A percentile compares a stretch with the other conserved stretches of the same genome.
These are phyloP conservation scores for Thymelicus acteon DNA, from an alignment of 2,888 invertebrate species.

Conservation along the genomic window DNA sequence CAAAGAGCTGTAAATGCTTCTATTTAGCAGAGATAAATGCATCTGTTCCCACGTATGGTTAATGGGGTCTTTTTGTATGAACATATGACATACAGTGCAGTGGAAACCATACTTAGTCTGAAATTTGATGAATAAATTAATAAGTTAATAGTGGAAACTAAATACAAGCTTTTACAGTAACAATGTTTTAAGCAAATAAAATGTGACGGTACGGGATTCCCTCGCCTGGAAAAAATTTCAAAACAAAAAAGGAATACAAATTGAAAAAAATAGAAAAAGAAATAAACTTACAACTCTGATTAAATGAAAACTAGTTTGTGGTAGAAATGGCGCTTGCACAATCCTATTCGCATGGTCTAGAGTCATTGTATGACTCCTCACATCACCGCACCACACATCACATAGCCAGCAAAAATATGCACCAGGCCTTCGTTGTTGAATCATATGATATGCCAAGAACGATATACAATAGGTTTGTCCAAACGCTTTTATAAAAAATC, in stretches of 20 bases:
- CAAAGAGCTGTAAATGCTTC: background rate
- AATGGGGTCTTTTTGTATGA: background rate
- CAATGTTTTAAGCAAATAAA: too few species aligned
- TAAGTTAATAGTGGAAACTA: background rate
- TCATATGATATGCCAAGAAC: constrained; percentile 42
- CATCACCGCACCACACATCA: constrained; percentile 19
- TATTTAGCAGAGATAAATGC: constrained; percentile 25
- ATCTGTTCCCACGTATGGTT: background rate
- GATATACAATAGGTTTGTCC: constrained; percentile 37
- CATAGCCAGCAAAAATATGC: constrained; percentile 46
- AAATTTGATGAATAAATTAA: background rate
- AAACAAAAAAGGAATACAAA: background rate
- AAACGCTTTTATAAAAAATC: constrained; percentile 39
- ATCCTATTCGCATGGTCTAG: constrained; percentile 39
- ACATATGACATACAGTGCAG: constrained; percentile 37
- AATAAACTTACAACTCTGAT: constrained; percentile 49
- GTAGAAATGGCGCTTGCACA: constrained; percentile 40
- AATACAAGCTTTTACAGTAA: background rate
- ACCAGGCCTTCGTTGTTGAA: background rate
- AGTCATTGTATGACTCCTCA: constrained; percentile 38
- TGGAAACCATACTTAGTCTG: constrained; percentile 25
- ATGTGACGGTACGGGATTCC: too few species aligned
- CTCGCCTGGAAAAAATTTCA: background rate
- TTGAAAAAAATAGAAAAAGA: background rate
- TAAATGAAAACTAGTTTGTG: constrained; percentile 40